Evolutionary conservation across 2,113 vertebrate genomes (phyloP).

Genomic region (Cinclus cinclus): DNA sequence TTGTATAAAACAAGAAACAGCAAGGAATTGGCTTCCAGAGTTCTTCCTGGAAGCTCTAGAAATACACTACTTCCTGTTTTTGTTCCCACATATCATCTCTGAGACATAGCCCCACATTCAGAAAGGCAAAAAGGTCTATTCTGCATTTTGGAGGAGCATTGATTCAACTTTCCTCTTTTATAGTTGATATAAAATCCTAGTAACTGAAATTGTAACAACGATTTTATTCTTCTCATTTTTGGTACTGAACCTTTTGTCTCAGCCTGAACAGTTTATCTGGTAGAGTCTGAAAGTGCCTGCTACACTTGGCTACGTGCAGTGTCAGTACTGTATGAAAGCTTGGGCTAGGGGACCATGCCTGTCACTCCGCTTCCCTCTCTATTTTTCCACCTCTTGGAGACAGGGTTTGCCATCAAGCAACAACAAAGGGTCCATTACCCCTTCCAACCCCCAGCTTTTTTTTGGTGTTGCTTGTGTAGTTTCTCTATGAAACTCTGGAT

Average conservation of each 20-base stretch:
- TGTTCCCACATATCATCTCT: neutral
- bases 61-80: neutral
- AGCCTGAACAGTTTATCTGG: neutral
- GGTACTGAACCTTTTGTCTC: neutral
- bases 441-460: neutral
- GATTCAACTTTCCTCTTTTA: neutral
- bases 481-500: neutral
- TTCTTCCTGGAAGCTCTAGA: neutral
- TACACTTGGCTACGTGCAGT: neutral
- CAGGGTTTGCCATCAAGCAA: neutral
- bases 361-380: neutral
- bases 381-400: neutral
- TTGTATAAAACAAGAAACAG: neutral
- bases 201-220: neutral
- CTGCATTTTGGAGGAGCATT: neutral
- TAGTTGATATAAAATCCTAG: neutral
- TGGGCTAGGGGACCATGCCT: neutral
- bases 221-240: neutral
- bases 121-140: neutral
- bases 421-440: neutral
- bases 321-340: neutral
- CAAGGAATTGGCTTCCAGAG: neutral
- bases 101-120: neutral
- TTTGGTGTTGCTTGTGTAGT: neutral
- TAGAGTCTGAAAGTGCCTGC: neutral